Conservation (phyloP, 2,888 invertebrate species). For the Cryptocheilus praepositus region DNA sequence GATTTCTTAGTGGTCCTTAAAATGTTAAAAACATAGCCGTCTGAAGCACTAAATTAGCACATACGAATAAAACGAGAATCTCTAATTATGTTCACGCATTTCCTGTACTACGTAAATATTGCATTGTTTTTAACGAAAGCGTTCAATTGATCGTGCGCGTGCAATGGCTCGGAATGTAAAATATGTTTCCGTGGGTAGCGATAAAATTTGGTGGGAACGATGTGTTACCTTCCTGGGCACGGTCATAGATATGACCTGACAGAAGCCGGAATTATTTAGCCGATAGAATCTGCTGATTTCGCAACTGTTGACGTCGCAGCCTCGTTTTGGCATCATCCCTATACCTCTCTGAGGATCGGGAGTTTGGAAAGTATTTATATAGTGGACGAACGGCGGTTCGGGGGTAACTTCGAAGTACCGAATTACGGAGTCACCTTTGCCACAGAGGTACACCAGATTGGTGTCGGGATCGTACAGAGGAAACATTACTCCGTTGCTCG, state of each 20-base stretch:
- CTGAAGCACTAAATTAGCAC: too few relatives aligned
- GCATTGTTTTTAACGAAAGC: too few relatives aligned
- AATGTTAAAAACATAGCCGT: too few relatives aligned
- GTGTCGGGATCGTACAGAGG: slow-evolving; percentile 98
- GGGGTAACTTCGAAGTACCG: slow-evolving; percentile 95
- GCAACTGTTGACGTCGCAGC: slow-evolving; percentile 94
- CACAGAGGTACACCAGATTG: slow-evolving; percentile 94
- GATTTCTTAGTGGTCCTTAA: too few relatives aligned
- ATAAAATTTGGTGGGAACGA: too few relatives aligned
- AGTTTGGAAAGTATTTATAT: slow-evolving; percentile 97
- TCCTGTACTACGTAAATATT: too few relatives aligned
- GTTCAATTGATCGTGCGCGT: too few relatives aligned
- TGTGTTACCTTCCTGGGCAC: slow-evolving; percentile 90
- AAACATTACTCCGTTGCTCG: slow-evolving; percentile 97
- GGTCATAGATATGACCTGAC: slow-evolving; percentile 98
- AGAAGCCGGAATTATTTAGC: slow-evolving; percentile 93
- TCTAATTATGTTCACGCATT: too few relatives aligned
- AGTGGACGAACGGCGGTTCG: slow-evolving; percentile 95
- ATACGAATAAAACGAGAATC: too few relatives aligned
- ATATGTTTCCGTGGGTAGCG: too few relatives aligned
- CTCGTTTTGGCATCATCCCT: slow-evolving; percentile 98
- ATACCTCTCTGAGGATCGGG: slow-evolving; percentile 98
- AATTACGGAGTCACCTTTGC: slow-evolving; percentile 98
- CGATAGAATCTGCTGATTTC: slow-evolving; percentile 97
- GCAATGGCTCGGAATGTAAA: too few relatives aligned